These are phyloP conservation scores for Heliconius ethilla DNA, from an alignment of 2,888 invertebrate genomes.

Conservation along the genomic window DNA sequence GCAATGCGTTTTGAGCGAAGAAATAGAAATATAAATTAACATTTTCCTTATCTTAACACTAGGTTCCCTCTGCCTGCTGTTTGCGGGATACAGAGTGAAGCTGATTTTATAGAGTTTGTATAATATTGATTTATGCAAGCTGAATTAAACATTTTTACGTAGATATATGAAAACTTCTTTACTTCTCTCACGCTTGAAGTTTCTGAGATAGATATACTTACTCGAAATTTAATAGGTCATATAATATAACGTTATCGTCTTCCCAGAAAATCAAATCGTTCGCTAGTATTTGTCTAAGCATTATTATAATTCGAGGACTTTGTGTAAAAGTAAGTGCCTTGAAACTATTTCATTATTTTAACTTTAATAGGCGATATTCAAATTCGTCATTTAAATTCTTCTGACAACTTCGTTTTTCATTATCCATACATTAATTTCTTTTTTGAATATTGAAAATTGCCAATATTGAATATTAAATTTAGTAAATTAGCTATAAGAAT, in stretches of 20 bases:
- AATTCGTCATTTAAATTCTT: slow-evolving; percentile 1
- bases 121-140: not conserved
- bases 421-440: not conserved
- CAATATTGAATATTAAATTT: too few species aligned
- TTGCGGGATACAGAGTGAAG: too few species aligned
- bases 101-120: not conserved
- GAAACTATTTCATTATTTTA: not conserved
- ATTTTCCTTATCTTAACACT: too few species aligned
- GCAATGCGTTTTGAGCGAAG: too few species aligned
- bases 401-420: too few species aligned
- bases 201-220: not conserved
- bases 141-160: not conserved
- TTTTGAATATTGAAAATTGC: too few species aligned
- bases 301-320: not conserved
- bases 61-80: too few species aligned
- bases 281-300: not conserved
- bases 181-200: not conserved
- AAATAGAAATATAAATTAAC: too few species aligned
- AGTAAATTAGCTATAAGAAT: too few species aligned
- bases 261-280: not conserved
- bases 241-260: not conserved
- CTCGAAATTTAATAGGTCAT: not conserved
- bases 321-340: not conserved
- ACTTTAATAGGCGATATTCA: not conserved
- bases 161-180: not conserved